Base-by-base conservation (phyloP, 2,113 vertebrate genomes). In the Sinocyclocheilus anshuiensis region DNA sequence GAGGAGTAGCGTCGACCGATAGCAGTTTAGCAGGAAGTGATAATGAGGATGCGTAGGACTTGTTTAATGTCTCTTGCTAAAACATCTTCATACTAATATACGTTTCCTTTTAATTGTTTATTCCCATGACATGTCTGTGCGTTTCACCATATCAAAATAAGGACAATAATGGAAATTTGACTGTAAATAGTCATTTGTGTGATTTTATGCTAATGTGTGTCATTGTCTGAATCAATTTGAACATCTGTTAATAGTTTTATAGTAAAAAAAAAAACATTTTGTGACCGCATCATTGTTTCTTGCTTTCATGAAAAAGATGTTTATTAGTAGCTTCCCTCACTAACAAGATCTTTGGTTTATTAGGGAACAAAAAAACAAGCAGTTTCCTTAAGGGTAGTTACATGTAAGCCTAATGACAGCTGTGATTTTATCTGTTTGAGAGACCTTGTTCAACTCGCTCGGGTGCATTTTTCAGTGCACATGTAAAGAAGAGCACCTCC, bases 21-120 rank as follows among this genome's bases (percentile, higher is more conserved):
- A 98, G 97, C 95, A 98, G 97, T 91, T 89, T 97, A 82, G 96
- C 94, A 69, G 95, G 95, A 90, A 98, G 97, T 26, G 97, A 97
- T 72, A 95, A 95, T 0, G 96, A 98, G 36, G 93, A 93, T 63
- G 94, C 95, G 0, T 94, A 93, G 76, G 59, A 65, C 67, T 26
- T 81, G 29, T 39, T 20, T 84, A 77, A 84, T 77, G 53, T 24
- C 2, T 50, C 24, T 59, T 3, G 36, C 65, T 48, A 24, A 74
- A 45, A 77, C 45, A 59, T 45, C 59, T 81, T 22, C 48, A 75
- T 15, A 42, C 13, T n/a, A 48, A 7, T 33, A n/a, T 22, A 20
- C 67, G 9, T 13, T 53, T 50, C 24, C 22, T 69, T 63, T 22
- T 33, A 13, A 50, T 36, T 57, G 55, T 57, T 57, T 29, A 24